Percentiles rank a stretch among this genome's conserved stretches.
These are phyloP conservation scores for Elegia similella DNA, from an alignment of 2,888 invertebrate species.

Conservation along the genomic window DNA sequence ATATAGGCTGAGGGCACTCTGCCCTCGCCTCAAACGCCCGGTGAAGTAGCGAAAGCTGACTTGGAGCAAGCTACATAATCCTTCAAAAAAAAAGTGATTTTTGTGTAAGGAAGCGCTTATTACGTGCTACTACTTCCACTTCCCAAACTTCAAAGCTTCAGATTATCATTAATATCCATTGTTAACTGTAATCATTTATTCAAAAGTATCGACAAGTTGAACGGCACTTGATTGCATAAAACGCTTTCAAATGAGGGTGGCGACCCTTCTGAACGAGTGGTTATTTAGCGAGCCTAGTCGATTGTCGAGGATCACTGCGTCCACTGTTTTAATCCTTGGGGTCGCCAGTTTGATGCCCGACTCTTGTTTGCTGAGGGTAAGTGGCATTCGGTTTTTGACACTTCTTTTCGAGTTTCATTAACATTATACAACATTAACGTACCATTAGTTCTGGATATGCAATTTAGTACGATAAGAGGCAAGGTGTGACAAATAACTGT, in stretches of 20 bases:
- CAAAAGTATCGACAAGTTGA: constrained; percentile 3
- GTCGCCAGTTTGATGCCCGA: constrained; percentile 14
- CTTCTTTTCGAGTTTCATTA: neutral
- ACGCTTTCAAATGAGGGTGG: constrained; percentile 30
- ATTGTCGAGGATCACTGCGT: constrained; percentile 24
- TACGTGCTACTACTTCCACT: too few species aligned
- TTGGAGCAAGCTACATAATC: too few species aligned
- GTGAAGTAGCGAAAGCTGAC: too few species aligned
- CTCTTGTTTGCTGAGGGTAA: neutral
- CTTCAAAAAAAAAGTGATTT: too few species aligned
- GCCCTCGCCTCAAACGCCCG: too few species aligned
- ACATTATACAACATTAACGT: too few species aligned
- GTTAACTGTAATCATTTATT: neutral
- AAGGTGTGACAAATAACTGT: neutral
- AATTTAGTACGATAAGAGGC: too few species aligned
- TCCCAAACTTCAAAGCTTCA: too few species aligned
- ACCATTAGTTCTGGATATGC: too few species aligned
- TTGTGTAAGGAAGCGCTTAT: too few species aligned
- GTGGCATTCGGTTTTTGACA: neutral
- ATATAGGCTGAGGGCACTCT: too few species aligned
- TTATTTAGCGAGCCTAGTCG: constrained; percentile 37
- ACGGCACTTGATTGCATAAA: constrained; percentile 23
- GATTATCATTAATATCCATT: too few species aligned
- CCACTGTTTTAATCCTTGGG: constrained; percentile 11
- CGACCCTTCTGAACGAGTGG: constrained; percentile 42